Percentiles rank a stretch among this genome's conserved stretches.
Conservation (phyloP, 2,797 vertebrate species). For the Kryptopterus vitreolus region DNA sequence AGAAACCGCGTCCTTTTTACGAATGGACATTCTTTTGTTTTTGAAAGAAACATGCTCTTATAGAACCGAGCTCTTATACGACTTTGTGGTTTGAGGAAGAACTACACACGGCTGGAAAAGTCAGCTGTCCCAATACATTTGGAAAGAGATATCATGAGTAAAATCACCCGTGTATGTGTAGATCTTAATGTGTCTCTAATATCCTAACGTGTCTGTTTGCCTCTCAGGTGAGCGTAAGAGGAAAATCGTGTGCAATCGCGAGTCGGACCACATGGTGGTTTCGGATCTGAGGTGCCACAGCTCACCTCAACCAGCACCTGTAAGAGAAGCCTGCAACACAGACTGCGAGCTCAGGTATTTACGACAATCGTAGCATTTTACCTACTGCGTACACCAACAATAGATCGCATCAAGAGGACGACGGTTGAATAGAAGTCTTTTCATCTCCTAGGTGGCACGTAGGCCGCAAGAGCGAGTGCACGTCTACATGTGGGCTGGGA, state of each 20-base stretch:
- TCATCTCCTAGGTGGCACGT: slow-evolving; percentile 83
- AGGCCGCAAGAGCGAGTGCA: slow-evolving; percentile 89
- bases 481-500: slow-evolving; percentile 87
- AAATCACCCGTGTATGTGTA: neutral
- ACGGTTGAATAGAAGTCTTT: too few relatives aligned
- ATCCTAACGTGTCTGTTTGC: neutral
- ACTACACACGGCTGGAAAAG: too few relatives aligned
- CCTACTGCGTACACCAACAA: too few relatives aligned
- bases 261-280: slow-evolving; percentile 89
- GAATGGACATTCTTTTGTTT: too few relatives aligned
- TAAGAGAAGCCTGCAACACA: slow-evolving; percentile 86
- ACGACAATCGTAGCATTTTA: too few relatives aligned
- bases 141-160: too few relatives aligned
- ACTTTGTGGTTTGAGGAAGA: too few relatives aligned
- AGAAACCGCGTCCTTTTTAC: too few relatives aligned
- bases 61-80: too few relatives aligned
- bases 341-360: slow-evolving; percentile 94
- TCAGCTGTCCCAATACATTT: too few relatives aligned
- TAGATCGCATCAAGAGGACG: too few relatives aligned
- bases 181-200: neutral
- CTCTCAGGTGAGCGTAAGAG: slow-evolving; percentile 85
- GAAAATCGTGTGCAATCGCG: slow-evolving; percentile 87
- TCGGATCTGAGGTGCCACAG: slow-evolving; percentile 94
- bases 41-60: too few relatives aligned
- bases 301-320: slow-evolving; percentile 77